Evolutionary conservation across 2,113 vertebrate genomes (phyloP), one percentile per base, ranked within the genome.

Genomic region (Istiophorus platypterus): DNA sequence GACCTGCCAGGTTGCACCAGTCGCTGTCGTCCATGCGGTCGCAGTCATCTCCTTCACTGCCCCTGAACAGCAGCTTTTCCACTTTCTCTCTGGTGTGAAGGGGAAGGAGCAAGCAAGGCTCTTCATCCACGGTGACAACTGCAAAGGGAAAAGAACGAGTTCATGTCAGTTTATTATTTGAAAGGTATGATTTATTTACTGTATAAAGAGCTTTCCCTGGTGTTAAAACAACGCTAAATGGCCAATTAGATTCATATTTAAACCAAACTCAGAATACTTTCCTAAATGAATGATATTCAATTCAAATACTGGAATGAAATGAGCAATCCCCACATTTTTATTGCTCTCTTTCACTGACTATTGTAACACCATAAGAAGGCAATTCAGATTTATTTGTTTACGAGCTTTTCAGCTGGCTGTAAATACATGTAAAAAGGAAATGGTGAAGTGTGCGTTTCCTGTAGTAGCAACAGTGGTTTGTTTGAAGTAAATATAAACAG

Each of bases 81-180:
- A 98, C 96, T 83, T 99, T 98, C 70, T 99, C 96, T 62, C 95
- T 92, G 78, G 97, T 97, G 93, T 96, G 94, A 3, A 96, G 87
- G 0, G 97, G 96, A 78, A 99, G 92, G 49, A 90, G 95, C 86
- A 94, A 83, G 58, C 95, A 96, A 0, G 95, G 96, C 71, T 86
- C 95, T 22, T 96, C 96, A 0, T 98, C 97, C 20, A 95, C 95
- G 73, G 96, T 97, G 64, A 97, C 94, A 0, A 93, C 96, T 97
- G 92, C 54, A 39, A 54, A 72, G 64, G 9, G 18, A 47, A 58
- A 57, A 79, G 11, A 81, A 59, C 9, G 65, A 20, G 17, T 34
- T 73, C 6, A 9, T 41, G n/a, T 39, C 17, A 31, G 27, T 51
- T 62, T 0, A 45, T 65, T 47, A 15, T 45, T 17, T 66, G 1